Evolutionary conservation across 2,797 vertebrate species (phyloP).

Genomic region (Geotrypetes seraphini): DNA sequence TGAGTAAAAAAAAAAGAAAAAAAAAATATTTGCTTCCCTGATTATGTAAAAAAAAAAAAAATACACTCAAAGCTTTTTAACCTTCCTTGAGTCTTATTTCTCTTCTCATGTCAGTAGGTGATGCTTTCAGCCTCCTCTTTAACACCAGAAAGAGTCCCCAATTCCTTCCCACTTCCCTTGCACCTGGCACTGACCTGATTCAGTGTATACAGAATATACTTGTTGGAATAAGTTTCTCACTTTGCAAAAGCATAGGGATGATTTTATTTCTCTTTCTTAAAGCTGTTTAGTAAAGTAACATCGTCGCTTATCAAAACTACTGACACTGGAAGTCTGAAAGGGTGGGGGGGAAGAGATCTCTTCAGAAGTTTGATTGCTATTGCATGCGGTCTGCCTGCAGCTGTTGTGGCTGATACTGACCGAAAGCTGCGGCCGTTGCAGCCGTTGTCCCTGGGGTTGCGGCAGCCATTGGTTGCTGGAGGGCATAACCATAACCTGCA

Average conservation of each 20-base stretch:
- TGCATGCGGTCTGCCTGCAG: conserved; percentile 96
- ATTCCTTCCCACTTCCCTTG: conserved; percentile 8
- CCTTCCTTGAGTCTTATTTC: conserved; percentile 36
- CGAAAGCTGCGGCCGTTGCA: conserved; percentile 66
- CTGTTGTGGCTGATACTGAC: conserved; percentile 83
- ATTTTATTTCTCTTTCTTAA: conserved; percentile 37
- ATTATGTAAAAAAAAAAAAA: conserved; percentile 67
- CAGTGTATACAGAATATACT: conserved; percentile 37
- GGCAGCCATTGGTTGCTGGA: conserved; percentile 80
- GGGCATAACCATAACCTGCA: conserved; percentile 83
- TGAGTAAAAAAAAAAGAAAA: conserved; percentile 76
- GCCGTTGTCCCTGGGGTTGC: conserved; percentile 76
- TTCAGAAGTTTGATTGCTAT: conserved; percentile 62
- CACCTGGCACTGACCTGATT: conserved; percentile 21
- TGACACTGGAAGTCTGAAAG: conserved; percentile 40
- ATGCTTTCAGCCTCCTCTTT: conserved; percentile 30
- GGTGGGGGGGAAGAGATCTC: conserved; percentile 39
- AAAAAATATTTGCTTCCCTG: conserved; percentile 91
- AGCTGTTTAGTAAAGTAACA: conserved; percentile 42
- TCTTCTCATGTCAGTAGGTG: conserved; percentile 26
- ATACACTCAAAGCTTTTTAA: conserved; percentile 35
- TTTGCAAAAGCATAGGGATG: conserved; percentile 31
- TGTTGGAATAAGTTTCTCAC: conserved; percentile 28
- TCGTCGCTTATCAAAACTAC: conserved; percentile 41
- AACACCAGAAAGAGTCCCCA: conserved; percentile 31